phyloP scores from a whole-genome alignment of 2,888 invertebrate species.

The Ochropleura leucogaster region DNA sequence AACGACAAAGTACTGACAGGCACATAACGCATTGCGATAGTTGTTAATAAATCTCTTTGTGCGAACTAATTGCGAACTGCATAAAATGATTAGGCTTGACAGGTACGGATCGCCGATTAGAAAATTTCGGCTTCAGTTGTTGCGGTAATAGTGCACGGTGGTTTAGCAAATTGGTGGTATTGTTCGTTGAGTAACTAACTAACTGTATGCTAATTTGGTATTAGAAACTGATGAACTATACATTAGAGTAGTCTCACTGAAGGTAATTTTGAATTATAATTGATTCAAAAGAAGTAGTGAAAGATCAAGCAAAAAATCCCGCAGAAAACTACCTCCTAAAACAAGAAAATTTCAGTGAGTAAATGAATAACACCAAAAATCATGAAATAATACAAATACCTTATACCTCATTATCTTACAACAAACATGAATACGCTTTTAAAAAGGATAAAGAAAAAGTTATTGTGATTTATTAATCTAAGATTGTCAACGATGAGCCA shows the following conservation, averaged over 20 bases:
- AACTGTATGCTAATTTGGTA: slow-evolving; percentile 18
- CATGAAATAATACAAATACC: not conserved
- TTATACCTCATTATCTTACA: not conserved
- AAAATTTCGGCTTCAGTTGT: slow-evolving; percentile 41
- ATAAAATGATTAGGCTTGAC: slow-evolving; percentile 45
- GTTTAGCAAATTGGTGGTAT: slow-evolving; percentile 46
- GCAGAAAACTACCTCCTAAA: no score
- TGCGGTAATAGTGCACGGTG: slow-evolving; percentile 14
- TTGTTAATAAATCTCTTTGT: slow-evolving; percentile 50
- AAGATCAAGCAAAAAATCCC: no score
- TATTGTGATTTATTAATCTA: no score
- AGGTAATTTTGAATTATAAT: slow-evolving; percentile 1
- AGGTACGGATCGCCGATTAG: slow-evolving; percentile 42
- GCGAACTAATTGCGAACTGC: slow-evolving; percentile 48
- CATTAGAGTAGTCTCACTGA: not conserved
- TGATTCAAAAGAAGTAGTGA: no score
- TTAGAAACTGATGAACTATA: slow-evolving; percentile 5
- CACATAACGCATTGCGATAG: slow-evolving; percentile 7
- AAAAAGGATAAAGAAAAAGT: not conserved
- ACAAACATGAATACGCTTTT: not conserved
- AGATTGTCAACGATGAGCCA: not conserved
- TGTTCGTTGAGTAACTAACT: slow-evolving; percentile 33
- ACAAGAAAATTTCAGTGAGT: not conserved
- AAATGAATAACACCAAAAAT: not conserved
- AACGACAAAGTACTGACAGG: slow-evolving; percentile 39